These are phyloP conservation scores for Sisor rabdophorus DNA, from an alignment of 2,113 vertebrate species.

Conservation along the genomic window DNA sequence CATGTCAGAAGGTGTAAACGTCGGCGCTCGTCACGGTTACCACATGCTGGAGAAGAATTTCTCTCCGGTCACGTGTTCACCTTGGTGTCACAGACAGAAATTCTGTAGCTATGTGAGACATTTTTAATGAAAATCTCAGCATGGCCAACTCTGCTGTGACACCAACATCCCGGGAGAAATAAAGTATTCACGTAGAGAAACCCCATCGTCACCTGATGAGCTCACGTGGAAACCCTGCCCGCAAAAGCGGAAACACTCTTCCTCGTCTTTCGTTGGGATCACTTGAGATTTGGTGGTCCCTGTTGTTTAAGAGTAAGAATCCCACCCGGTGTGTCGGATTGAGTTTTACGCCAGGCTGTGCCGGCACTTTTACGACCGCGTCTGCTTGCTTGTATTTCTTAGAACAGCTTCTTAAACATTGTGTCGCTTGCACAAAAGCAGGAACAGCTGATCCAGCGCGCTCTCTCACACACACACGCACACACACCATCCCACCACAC, in stretches of 20 bases:
- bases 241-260: no score
- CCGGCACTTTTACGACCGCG: not conserved
- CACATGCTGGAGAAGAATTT: not conserved
- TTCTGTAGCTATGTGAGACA: not conserved
- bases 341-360: no score
- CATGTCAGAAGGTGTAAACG: not conserved
- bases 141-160: no score
- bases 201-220: no score
- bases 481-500: not conserved
- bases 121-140: not conserved
- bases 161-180: no score
- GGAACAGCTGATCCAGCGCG: constrained; percentile 13
- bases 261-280: no score
- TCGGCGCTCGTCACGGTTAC: not conserved
- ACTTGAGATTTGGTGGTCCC: no score
- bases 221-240: no score
- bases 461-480: constrained; percentile 4
- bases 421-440: not conserved
- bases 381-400: not conserved
- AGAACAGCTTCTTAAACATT: not conserved
- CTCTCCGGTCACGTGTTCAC: no score
- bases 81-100: not conserved
- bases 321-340: no score
- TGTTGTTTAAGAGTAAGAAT: no score
- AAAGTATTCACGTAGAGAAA: no score